Evolutionary conservation across 2,113 vertebrate genomes (phyloP), one percentile per base, ranked within the genome.

Genomic region (Chaetura pelagica): DNA sequence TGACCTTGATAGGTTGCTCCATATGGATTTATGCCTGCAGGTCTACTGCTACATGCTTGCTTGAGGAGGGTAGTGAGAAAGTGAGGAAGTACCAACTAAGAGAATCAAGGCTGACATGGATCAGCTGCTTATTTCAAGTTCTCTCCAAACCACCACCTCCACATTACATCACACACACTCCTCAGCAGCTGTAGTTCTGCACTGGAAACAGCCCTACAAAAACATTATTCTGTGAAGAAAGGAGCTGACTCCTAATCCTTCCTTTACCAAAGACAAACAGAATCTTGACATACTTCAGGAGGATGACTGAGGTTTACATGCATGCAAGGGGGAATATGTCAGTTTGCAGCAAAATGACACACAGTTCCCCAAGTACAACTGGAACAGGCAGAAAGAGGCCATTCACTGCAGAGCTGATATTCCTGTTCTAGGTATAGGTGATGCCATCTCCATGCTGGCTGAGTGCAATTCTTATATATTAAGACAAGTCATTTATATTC

Each of bases 1-100:
- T 74, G 88, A 93, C 94, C 95, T 90, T 51, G 92, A 83, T 97
- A 67, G 17, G 10, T 8, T 66, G 75, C 63, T 88, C 95, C 94
- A 88, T 85, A 94, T 97, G 94, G 95, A 94, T 92, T n/a, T 80
- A 12, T 29, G 40, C 75, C 74, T 74, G 59, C 72, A 83, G 90
- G 85, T 86, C 90, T 90, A 58, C 30, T 74, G 54, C 85, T 80
- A 26, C 15, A 1, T 2, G 30, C 42, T 52, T 85, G 42, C n/a
- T 58, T 76, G 59, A 49, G n/a, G n/a, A n/a, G 22, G 15, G 76
- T 44, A 67, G 54, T 22, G 10, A 61, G 30, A 81, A 85, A 72
- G 29, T 52, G 71, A 20, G n/a, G 62, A 85, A 91, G 40, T 6
- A 63, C 12, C 38, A 78, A 10, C 16, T 64, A 6, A 49, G 81